A percentile compares a stretch with the other conserved stretches of the same genome.
These are phyloP conservation scores for Antheraea mylitta DNA, from an alignment of 1,140 invertebrate species.

Conservation along the genomic window DNA sequence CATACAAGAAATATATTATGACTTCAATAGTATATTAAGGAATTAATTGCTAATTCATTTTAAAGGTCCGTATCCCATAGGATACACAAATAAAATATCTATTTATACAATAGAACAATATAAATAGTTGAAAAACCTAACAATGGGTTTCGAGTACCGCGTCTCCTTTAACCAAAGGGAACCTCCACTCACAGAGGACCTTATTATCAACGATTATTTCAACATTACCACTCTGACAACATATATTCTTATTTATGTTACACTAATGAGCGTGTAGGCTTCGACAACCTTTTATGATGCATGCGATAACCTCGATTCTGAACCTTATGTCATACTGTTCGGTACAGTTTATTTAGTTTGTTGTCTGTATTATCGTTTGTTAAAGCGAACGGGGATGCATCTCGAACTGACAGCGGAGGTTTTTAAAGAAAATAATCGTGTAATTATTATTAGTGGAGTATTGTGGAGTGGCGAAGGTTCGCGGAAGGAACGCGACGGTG, in stretches of 20 bases:
- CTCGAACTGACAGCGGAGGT: constrained; percentile 29
- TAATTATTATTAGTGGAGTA: constrained; percentile 39
- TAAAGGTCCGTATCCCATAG: not conserved
- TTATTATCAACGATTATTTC: constrained; percentile 36
- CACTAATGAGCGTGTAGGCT: constrained; percentile 38
- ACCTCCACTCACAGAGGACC: constrained; percentile 17
- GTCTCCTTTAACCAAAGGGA: constrained; percentile 3
- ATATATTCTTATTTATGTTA: constrained; percentile 28
- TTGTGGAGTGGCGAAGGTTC: constrained; percentile 25
- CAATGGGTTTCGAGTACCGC: not conserved
- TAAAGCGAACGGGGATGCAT: constrained; percentile 27
- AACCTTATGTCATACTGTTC: constrained; percentile 13
- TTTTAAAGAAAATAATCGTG: constrained; percentile 37
- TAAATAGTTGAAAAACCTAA: not conserved
- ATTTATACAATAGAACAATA: not conserved
- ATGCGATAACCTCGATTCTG: constrained; percentile 7
- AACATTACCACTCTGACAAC: constrained; percentile 2
- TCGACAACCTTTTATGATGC: constrained; percentile 14
- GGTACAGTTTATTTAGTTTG: not conserved
- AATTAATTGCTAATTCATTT: too few relatives aligned
- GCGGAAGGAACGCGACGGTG: constrained; percentile 5
- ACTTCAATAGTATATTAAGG: too few relatives aligned
- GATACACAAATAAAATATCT: not conserved
- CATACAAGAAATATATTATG: too few relatives aligned
- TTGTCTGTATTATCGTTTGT: not conserved